Conservation (phyloP, 2,113 vertebrate genomes). For the Manacus vitellinus region DNA sequence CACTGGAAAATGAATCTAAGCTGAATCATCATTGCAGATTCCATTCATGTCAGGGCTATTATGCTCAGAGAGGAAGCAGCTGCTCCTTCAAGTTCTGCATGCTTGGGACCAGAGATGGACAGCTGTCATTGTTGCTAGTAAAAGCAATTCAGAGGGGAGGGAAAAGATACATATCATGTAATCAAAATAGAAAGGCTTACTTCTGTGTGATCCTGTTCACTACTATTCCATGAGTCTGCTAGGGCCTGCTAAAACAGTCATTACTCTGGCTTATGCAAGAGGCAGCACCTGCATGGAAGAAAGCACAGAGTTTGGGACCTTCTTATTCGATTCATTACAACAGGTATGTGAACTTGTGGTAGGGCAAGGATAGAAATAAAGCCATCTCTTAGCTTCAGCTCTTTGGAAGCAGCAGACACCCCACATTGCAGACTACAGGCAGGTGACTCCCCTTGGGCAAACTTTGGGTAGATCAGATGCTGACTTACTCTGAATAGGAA, state of each 20-base stretch:
- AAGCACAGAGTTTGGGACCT: neutral
- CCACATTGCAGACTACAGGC: neutral
- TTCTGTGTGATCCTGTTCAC: neutral
- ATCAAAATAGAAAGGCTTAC: neutral
- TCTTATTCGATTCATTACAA: neutral
- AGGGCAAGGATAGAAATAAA: neutral
- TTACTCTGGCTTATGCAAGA: neutral
- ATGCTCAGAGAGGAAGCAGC: neutral
- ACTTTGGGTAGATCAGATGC: neutral
- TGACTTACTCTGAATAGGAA: neutral
- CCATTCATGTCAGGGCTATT: neutral
- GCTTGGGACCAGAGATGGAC: neutral
- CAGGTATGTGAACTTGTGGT: neutral
- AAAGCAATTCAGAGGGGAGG: neutral
- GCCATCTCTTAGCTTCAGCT: neutral
- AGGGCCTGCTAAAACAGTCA: neutral
- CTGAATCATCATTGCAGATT: neutral
- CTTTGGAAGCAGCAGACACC: neutral
- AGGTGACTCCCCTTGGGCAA: neutral
- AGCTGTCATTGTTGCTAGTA: neutral
- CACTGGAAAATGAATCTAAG: neutral
- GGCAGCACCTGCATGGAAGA: neutral
- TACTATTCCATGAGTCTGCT: too few species aligned
- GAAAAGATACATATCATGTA: neutral
- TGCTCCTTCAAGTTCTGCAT: neutral